These are phyloP conservation scores for Pseudomugil gertrudae DNA, from an alignment of 2,797 vertebrate species.

Conservation along the genomic window DNA sequence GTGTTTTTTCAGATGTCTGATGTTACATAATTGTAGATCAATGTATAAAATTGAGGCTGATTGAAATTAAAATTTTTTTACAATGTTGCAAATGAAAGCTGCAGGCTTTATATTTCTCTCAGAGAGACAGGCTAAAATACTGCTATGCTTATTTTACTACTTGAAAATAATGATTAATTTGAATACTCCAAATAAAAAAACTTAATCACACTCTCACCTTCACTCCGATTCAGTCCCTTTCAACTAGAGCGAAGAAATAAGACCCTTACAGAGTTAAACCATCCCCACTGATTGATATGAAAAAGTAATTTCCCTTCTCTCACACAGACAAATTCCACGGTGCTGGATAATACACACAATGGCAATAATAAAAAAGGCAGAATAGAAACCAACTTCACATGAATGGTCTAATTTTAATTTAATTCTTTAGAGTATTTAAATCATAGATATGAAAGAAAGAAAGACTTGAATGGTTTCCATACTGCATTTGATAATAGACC, in stretches of 20 bases:
- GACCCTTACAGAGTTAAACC: constrained; percentile 20
- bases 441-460: background rate
- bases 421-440: background rate
- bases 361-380: constrained; percentile 17
- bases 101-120: background rate
- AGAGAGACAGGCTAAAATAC: background rate
- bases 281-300: constrained; percentile 25
- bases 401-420: background rate
- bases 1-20: background rate
- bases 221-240: constrained; percentile 8
- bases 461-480: background rate
- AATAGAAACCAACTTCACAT: background rate
- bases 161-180: constrained; percentile 15
- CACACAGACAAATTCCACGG: background rate
- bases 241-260: constrained; percentile 31
- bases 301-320: constrained; percentile 23
- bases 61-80: background rate
- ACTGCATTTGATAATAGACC: constrained; percentile 8
- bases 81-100: background rate
- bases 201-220: constrained; percentile 8
- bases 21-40: background rate
- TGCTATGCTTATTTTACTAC: background rate
- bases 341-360: background rate
- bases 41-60: background rate
- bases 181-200: constrained; percentile 33